These are phyloP conservation scores for Anarrhichthys ocellatus DNA, from an alignment of 2,113 vertebrate genomes.

Conservation along the genomic window DNA sequence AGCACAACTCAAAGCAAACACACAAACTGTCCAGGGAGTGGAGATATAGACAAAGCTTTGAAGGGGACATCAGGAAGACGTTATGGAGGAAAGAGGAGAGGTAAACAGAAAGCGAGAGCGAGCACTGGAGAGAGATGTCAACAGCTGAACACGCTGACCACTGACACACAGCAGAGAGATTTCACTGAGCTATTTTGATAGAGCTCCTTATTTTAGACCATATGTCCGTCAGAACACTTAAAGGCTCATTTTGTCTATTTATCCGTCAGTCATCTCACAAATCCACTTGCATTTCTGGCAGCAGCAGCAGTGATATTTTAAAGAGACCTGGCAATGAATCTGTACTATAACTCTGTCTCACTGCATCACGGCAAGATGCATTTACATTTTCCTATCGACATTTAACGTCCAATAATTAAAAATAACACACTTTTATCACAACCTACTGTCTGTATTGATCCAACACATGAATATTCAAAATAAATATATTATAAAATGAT, in stretches of 20 bases:
- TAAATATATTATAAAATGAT: neutral
- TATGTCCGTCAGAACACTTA: slow-evolving; percentile 49
- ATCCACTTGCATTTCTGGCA: slow-evolving; percentile 14
- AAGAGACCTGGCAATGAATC: neutral
- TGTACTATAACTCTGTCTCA: neutral
- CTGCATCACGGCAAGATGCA: neutral
- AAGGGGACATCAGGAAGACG: neutral
- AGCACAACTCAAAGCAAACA: slow-evolving; percentile 25
- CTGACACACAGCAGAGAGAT: slow-evolving; percentile 61
- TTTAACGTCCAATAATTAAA: neutral
- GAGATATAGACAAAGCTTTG: slow-evolving; percentile 3
- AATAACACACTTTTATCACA: neutral
- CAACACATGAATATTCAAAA: neutral
- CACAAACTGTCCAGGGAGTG: slow-evolving; percentile 11
- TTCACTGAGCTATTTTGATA: slow-evolving; percentile 76
- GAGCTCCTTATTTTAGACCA: slow-evolving; percentile 71
- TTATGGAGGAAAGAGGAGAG: slow-evolving; percentile 33
- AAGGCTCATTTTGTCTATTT: slow-evolving; percentile 50
- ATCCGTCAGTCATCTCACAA: slow-evolving; percentile 44
- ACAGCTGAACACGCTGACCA: slow-evolving; percentile 78
- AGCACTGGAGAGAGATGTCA: slow-evolving; percentile 60
- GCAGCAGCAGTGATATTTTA: neutral
- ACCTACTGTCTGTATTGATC: neutral
- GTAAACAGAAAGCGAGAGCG: slow-evolving; percentile 29
- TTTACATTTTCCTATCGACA: neutral